Percentiles rank a stretch among this genome's conserved stretches.
phyloP scores from a whole-genome alignment of 1,140 invertebrate species.

The Mycetomoellerius zeteki region DNA sequence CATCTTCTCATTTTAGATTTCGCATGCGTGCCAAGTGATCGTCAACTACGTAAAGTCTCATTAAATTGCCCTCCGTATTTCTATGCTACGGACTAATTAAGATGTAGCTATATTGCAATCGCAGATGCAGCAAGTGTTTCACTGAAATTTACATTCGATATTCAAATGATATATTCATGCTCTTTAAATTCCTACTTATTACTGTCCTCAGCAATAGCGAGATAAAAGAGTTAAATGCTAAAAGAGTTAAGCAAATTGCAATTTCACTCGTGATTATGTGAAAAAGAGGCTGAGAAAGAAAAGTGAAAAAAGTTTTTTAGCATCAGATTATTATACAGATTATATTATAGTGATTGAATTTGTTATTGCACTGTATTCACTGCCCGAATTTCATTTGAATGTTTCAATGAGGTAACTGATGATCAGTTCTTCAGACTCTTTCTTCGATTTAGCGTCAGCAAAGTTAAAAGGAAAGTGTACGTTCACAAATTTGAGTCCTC shows the following conservation, averaged over 20 bases:
- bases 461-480: constrained; percentile 74
- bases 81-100: constrained; percentile 73
- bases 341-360: constrained; percentile 86
- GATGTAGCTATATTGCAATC: constrained; percentile 68
- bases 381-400: constrained; percentile 49
- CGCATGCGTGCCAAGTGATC: constrained; percentile 67
- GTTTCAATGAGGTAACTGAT: constrained; percentile 55
- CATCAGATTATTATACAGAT: constrained; percentile 84
- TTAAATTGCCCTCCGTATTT: constrained; percentile 67
- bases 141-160: constrained; percentile 68
- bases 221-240: no score
- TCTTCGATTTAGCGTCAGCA: constrained; percentile 67
- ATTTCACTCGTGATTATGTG: constrained; percentile 80
- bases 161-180: neutral
- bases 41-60: constrained; percentile 64
- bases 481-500: constrained; percentile 86
- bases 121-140: constrained; percentile 66
- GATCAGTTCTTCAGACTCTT: constrained; percentile 56
- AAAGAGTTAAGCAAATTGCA: constrained; percentile 76
- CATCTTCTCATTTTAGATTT: constrained; percentile 65
- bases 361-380: constrained; percentile 73
- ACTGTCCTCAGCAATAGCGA: neutral
- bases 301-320: constrained; percentile 77
- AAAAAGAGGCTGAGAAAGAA: constrained; percentile 28
- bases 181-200: constrained; percentile 56